Percentiles rank a stretch among this genome's conserved stretches.
phyloP scores from a whole-genome alignment of 2,888 invertebrate genomes.

The Erebia aethiops region DNA sequence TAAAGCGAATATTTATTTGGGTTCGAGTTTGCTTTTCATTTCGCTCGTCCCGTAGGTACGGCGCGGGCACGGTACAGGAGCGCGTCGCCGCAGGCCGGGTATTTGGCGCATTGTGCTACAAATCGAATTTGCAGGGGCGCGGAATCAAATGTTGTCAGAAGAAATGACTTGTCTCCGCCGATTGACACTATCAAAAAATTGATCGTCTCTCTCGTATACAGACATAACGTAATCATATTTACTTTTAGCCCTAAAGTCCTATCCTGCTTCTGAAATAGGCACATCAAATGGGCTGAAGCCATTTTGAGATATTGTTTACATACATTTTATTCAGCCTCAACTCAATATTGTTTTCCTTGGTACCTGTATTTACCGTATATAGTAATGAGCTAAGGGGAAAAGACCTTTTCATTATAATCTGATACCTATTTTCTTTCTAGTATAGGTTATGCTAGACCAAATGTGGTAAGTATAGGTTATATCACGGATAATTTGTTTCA shows the following conservation, averaged over 20 bases:
- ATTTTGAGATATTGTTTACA: not conserved
- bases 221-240: conserved; percentile 13
- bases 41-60: conserved; percentile 23
- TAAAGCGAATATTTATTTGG: conserved; percentile 82
- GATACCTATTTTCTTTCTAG: no score
- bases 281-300: not conserved
- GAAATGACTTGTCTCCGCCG: conserved; percentile 71
- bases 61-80: conserved; percentile 37
- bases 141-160: conserved; percentile 76
- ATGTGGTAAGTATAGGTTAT: no score
- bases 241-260: not conserved
- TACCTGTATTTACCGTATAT: no score
- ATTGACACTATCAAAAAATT: conserved; percentile 80
- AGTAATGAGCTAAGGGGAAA: no score
- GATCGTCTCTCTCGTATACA: conserved; percentile 53
- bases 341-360: no score
- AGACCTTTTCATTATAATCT: no score
- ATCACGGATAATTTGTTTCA: no score
- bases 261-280: conserved; percentile 7
- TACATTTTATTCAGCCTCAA: no score
- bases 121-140: conserved; percentile 76
- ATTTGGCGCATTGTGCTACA: conserved; percentile 68
- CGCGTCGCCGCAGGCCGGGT: conserved; percentile 40
- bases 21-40: conserved; percentile 73
- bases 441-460: no score